A percentile compares a stretch with the other conserved stretches of the same genome.
These are phyloP conservation scores for Psittacula echo DNA, from an alignment of 2,797 vertebrate genomes.

Conservation along the genomic window DNA sequence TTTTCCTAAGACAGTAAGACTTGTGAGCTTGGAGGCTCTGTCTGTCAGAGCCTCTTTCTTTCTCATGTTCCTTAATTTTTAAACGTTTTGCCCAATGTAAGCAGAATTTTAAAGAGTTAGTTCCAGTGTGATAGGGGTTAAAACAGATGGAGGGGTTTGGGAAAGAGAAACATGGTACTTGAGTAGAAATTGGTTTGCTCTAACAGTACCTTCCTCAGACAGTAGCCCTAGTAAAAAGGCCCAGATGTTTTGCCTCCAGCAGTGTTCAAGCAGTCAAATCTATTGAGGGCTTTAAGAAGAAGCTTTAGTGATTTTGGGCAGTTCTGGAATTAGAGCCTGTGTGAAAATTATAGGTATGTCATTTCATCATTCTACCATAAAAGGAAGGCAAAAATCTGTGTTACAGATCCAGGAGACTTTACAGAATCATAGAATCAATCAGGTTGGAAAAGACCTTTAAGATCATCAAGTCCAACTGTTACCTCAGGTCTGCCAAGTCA, in stretches of 20 bases:
- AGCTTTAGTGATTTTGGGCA: constrained; percentile 21
- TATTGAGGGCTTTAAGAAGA: background rate
- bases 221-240: background rate
- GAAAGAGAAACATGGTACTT: background rate
- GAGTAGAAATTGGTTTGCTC: background rate
- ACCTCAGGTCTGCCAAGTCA: background rate
- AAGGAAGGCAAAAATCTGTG: background rate
- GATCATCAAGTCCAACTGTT: background rate
- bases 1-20: background rate
- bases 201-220: background rate
- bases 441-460: background rate
- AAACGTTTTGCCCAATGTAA: background rate
- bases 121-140: background rate
- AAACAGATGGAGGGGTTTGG: background rate
- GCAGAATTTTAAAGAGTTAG: background rate
- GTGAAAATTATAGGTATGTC: background rate
- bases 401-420: background rate
- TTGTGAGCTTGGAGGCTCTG: background rate
- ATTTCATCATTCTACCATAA: background rate
- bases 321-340: background rate
- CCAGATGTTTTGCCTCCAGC: constrained; percentile 46
- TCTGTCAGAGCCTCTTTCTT: background rate
- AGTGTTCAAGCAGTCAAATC: background rate
- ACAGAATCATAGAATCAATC: background rate
- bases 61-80: background rate